phyloP scores from a whole-genome alignment of 2,797 vertebrate genomes.

The Crypturellus tataupa region DNA sequence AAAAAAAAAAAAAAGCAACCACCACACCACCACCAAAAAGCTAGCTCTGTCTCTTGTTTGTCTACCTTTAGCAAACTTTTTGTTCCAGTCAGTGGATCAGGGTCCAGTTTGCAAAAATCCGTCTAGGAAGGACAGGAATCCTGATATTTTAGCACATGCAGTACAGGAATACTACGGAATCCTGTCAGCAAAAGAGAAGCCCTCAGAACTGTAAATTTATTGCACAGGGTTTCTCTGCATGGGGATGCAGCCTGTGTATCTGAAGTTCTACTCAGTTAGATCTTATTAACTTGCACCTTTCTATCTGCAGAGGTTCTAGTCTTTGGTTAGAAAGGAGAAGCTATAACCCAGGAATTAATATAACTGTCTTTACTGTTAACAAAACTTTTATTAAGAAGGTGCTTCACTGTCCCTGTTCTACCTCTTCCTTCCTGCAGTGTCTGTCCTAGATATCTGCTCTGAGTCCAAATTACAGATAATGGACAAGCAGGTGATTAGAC shows the following conservation, averaged over 20 bases:
- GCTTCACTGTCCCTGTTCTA: neutral
- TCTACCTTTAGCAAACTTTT: neutral
- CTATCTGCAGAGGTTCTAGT: neutral
- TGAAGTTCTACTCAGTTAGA: neutral
- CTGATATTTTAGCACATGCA: too few relatives aligned
- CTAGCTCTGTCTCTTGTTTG: neutral
- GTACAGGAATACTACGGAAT: neutral
- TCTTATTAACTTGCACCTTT: neutral
- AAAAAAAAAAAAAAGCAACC: too few relatives aligned
- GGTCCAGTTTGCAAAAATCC: neutral
- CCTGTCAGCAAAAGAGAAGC: neutral
- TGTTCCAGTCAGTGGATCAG: neutral
- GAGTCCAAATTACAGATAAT: neutral
- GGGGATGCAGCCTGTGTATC: neutral
- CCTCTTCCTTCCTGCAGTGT: neutral
- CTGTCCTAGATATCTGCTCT: neutral
- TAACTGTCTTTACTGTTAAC: neutral
- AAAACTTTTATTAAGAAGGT: neutral
- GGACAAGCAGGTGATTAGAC: neutral
- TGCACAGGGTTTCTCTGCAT: neutral
- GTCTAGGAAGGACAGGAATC: neutral
- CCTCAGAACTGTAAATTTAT: too few relatives aligned
- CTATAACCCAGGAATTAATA: neutral
- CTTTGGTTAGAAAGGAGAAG: neutral
- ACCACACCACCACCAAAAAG: neutral